These are phyloP conservation scores for Gymnothorax javanicus DNA, from an alignment of 2,797 vertebrate genomes.

Conservation along the genomic window DNA sequence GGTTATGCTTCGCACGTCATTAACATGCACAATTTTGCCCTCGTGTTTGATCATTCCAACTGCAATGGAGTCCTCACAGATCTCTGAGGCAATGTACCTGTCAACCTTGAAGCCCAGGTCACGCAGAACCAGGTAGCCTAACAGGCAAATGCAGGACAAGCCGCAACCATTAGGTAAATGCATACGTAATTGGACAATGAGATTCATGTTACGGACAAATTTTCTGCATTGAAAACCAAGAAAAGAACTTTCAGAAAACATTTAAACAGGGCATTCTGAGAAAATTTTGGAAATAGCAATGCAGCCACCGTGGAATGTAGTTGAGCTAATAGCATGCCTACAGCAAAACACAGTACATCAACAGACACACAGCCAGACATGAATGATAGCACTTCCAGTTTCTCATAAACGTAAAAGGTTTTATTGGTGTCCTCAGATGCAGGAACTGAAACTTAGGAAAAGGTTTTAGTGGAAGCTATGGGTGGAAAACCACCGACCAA, in stretches of 20 bases:
- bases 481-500: no score
- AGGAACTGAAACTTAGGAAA: no score
- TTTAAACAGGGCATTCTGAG: no score
- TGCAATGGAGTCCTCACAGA: constrained; percentile 85
- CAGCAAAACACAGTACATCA: neutral
- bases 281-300: no score
- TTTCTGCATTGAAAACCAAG: no score
- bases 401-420: no score
- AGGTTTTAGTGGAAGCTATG: no score
- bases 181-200: no score
- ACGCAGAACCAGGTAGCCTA: constrained; percentile 90
- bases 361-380: neutral
- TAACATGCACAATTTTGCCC: constrained; percentile 86
- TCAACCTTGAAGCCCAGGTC: constrained; percentile 90
- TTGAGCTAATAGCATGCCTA: neutral
- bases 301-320: neutral
- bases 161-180: neutral
- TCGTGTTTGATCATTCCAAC: constrained; percentile 84
- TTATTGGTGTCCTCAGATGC: no score
- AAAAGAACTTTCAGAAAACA: no score
- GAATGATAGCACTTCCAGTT: no score
- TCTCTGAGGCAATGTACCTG: constrained; percentile 89
- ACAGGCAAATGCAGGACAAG: neutral
- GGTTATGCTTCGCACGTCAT: constrained; percentile 86
- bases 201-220: no score